Evolutionary conservation across 2,888 invertebrate genomes (phyloP).

Genomic region (Synergus gifuensis): DNA sequence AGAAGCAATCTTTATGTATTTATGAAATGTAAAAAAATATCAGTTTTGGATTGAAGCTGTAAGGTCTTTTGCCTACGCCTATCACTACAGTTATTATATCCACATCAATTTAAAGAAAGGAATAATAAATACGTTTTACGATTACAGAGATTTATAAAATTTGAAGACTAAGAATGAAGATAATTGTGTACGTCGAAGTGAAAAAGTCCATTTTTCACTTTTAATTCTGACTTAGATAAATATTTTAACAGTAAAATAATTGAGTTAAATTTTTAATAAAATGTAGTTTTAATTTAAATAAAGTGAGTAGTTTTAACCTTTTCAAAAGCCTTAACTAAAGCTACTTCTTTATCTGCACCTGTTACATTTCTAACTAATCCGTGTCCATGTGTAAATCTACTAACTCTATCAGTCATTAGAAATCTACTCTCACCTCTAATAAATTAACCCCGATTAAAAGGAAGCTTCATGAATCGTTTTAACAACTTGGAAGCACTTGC

Average conservation of each 20-base stretch:
- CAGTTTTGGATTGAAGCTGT: neutral
- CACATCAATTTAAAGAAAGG: no score
- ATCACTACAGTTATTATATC: neutral
- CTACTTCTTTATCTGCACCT: neutral
- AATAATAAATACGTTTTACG: no score
- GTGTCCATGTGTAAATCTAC: neutral
- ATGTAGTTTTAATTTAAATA: no score
- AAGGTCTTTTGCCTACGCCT: neutral
- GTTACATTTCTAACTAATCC: neutral
- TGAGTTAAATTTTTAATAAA: neutral
- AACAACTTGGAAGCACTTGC: slow-evolving; percentile 18
- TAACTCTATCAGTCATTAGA: neutral
- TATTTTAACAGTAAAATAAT: neutral
- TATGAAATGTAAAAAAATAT: neutral
- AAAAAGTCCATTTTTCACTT: no score
- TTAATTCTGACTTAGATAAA: neutral
- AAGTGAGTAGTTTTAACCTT: neutral
- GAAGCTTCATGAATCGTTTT: neutral
- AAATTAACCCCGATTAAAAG: neutral
- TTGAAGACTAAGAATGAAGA: neutral
- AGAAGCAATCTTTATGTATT: neutral
- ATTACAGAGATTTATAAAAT: neutral
- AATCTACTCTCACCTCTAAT: neutral
- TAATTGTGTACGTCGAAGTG: no score
- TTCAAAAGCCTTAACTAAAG: neutral